A percentile compares a stretch with the other conserved stretches of the same genome.
These are phyloP conservation scores for Callimorpha dominula DNA, from an alignment of 2,888 invertebrate species.

Conservation along the genomic window DNA sequence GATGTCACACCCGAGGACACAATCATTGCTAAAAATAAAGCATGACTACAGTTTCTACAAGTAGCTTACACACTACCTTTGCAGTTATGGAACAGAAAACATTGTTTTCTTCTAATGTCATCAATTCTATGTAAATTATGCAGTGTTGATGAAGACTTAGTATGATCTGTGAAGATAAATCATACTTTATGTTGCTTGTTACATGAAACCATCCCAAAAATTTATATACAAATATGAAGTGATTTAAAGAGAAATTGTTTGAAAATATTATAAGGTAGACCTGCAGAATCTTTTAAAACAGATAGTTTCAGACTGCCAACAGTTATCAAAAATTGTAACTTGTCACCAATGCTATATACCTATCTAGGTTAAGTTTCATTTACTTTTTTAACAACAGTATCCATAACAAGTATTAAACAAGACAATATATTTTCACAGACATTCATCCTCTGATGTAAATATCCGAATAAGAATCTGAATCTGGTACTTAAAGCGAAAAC, in stretches of 20 bases:
- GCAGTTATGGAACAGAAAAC: constrained; percentile 10
- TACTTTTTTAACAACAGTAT: constrained; percentile 35
- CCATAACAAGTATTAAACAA: constrained; percentile 39
- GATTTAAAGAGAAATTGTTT: too few species aligned
- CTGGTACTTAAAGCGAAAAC: constrained; percentile 36
- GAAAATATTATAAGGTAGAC: too few species aligned
- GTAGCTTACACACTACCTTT: constrained; percentile 2
- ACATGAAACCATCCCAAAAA: too few species aligned
- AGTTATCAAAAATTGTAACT: too few species aligned
- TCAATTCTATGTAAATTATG: too few species aligned
- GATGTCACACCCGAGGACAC: constrained; percentile 19
- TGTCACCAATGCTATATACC: too few species aligned
- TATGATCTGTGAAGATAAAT: too few species aligned
- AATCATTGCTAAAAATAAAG: constrained; percentile 38
- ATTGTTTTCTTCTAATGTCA: constrained; percentile 12
- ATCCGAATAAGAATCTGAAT: constrained; percentile 51
- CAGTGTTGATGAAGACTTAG: too few species aligned
- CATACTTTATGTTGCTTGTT: too few species aligned
- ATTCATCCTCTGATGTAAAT: constrained; percentile 48
- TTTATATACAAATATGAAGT: too few species aligned
- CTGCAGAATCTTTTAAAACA: too few species aligned
- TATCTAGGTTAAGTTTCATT: constrained; percentile 15
- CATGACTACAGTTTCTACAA: constrained; percentile 31
- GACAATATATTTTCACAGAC: constrained; percentile 39
- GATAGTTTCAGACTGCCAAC: too few species aligned